Percentiles rank a stretch among this genome's conserved stretches.
These are phyloP conservation scores for Perithous albicinctus DNA, from an alignment of 2,888 invertebrate genomes.

Conservation along the genomic window DNA sequence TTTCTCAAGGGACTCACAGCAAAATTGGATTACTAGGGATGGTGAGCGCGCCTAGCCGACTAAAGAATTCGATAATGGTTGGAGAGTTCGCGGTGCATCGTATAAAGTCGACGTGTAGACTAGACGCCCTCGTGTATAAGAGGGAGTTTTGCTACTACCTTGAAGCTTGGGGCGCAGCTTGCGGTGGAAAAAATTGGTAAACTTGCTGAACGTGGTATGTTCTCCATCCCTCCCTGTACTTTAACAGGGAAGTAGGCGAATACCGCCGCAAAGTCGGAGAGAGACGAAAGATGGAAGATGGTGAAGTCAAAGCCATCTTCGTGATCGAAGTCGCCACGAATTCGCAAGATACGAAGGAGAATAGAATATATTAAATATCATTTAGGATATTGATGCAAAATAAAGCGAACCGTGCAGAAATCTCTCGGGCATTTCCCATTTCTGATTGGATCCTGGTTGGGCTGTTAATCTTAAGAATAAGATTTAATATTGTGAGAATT, in stretches of 20 bases:
- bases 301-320: slow-evolving; percentile 39
- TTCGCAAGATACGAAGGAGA: neutral
- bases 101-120: slow-evolving; percentile 28
- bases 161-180: slow-evolving; percentile 51
- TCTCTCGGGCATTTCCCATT: too few relatives aligned
- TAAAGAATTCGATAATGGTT: slow-evolving; percentile 69
- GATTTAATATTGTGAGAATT: too few relatives aligned
- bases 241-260: slow-evolving; percentile 11
- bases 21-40: slow-evolving; percentile 69
- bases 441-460: too few relatives aligned
- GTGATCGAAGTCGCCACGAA: slow-evolving; percentile 29
- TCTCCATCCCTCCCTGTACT: neutral
- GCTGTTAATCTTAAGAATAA: too few relatives aligned
- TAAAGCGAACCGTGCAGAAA: neutral
- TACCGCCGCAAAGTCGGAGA: slow-evolving; percentile 24
- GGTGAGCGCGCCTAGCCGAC: slow-evolving; percentile 34
- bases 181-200: slow-evolving; percentile 66
- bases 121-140: slow-evolving; percentile 35
- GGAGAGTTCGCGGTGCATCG: slow-evolving; percentile 39
- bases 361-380: slow-evolving; percentile 4
- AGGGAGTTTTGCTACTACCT: slow-evolving; percentile 30
- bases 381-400: neutral
- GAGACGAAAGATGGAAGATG: slow-evolving; percentile 47
- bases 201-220: slow-evolving; percentile 52
- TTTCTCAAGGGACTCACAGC: slow-evolving; percentile 42